A percentile compares a stretch with the other conserved stretches of the same genome.
phyloP scores from a whole-genome alignment of 2,888 invertebrate genomes.

The Unio pictorum region DNA sequence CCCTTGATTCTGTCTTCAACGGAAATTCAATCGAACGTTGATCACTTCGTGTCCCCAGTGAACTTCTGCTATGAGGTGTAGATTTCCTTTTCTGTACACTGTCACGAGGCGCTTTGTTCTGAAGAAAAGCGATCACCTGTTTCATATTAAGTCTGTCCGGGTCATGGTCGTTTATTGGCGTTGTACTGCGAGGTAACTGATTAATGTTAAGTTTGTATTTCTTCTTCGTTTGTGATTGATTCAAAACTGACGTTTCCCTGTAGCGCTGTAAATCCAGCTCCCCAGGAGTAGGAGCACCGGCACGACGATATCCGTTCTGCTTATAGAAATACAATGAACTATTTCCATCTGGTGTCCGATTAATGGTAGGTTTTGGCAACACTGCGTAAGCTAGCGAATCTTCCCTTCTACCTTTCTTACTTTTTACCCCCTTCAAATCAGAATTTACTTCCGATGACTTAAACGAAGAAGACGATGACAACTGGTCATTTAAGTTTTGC shows the following conservation, averaged over 20 bases:
- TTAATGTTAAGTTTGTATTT: slow-evolving; percentile 54
- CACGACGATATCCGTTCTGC: slow-evolving; percentile 41
- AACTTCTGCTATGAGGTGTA: slow-evolving; percentile 11
- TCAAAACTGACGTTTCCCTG: slow-evolving; percentile 36
- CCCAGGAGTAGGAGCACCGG: slow-evolving; percentile 41
- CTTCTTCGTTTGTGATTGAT: slow-evolving; percentile 38
- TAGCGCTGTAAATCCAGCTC: slow-evolving; percentile 46
- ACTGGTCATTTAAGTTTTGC: slow-evolving; percentile 40
- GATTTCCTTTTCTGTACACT: not conserved
- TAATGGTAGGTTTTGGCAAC: slow-evolving; percentile 43
- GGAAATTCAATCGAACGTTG: not conserved
- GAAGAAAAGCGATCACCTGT: slow-evolving; percentile 57
- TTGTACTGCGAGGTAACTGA: slow-evolving; percentile 55
- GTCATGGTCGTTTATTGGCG: slow-evolving; percentile 58
- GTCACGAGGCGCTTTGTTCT: slow-evolving; percentile 35
- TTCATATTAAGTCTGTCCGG: slow-evolving; percentile 63
- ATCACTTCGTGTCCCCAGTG: slow-evolving; percentile 4
- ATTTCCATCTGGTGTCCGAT: slow-evolving; percentile 28
- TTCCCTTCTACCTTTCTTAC: slow-evolving; percentile 5
- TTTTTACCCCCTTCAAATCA: slow-evolving; percentile 13
- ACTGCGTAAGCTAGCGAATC: slow-evolving; percentile 22
- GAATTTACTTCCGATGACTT: slow-evolving; percentile 17
- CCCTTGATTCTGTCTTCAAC: not conserved
- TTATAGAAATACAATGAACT: slow-evolving; percentile 17
- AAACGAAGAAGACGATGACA: slow-evolving; percentile 27